These are phyloP conservation scores for Lasioglossum oenotherae DNA, from an alignment of 2,888 invertebrate species.

Conservation along the genomic window DNA sequence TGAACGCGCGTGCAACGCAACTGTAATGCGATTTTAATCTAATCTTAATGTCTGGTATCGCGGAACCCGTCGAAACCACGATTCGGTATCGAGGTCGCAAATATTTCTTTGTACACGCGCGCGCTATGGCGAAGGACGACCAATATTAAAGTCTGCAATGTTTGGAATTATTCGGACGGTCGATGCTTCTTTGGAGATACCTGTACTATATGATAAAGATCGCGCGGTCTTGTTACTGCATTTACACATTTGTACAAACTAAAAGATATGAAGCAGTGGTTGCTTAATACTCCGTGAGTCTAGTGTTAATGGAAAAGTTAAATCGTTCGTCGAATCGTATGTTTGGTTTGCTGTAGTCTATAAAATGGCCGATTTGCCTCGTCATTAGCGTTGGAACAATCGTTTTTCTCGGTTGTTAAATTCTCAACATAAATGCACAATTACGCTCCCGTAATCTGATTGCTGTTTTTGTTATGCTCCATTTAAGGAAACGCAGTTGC, in stretches of 20 bases:
- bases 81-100: background rate
- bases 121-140: background rate
- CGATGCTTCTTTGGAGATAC: background rate
- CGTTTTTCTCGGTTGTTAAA: background rate
- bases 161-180: background rate
- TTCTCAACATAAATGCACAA: background rate
- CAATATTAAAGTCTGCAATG: background rate
- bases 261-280: background rate
- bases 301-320: background rate
- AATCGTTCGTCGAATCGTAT: background rate
- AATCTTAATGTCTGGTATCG: background rate
- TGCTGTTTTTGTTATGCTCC: constrained; percentile 1
- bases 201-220: background rate
- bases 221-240: background rate
- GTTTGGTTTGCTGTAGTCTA: background rate
- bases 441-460: constrained; percentile 1
- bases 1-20: background rate
- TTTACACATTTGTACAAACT: background rate
- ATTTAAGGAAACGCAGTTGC: constrained; percentile 1
- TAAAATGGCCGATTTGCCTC: background rate
- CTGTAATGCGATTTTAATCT: background rate
- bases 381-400: background rate
- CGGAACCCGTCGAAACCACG: background rate
- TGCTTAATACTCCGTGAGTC: background rate
- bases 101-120: background rate